phyloP scores from a whole-genome alignment of 2,113 vertebrate species.

The Entosphenus tridentatus region DNA sequence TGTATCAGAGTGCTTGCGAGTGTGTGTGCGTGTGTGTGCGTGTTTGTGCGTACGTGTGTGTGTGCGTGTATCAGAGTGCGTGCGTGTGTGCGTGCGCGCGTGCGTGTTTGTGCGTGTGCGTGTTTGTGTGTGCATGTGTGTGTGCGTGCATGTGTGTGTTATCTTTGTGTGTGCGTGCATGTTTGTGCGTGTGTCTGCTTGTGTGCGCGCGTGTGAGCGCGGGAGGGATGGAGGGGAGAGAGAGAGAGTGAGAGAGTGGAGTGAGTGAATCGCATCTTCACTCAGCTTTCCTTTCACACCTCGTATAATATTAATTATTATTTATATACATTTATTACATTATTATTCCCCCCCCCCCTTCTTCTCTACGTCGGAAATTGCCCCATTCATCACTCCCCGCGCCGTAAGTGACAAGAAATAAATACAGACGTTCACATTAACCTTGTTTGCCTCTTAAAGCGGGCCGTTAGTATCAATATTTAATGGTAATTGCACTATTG shows the following conservation, averaged over 20 bases:
- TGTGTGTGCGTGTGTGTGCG: not conserved
- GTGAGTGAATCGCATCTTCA: too few relatives aligned
- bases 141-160: too few relatives aligned
- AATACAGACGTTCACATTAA: constrained; percentile 5
- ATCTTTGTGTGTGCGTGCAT: too few relatives aligned
- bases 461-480: constrained; percentile 6
- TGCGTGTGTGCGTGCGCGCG: not conserved
- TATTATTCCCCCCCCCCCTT: not conserved
- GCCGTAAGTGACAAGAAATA: constrained; percentile 5
- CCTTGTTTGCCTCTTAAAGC: not conserved
- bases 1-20: not conserved
- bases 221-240: too few relatives aligned
- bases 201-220: too few relatives aligned
- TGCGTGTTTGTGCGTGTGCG: too few relatives aligned
- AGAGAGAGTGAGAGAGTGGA: too few relatives aligned
- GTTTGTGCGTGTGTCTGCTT: too few relatives aligned
- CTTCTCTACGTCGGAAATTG: not conserved
- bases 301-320: too few relatives aligned
- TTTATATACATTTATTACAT: too few relatives aligned
- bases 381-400: not conserved
- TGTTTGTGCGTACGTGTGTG: not conserved
- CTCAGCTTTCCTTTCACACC: too few relatives aligned
- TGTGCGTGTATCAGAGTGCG: not conserved
- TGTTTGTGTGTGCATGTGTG: too few relatives aligned
- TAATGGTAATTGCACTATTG: constrained; percentile 3